Conservation (phyloP, 2,113 vertebrate genomes). For the Delphinus delphis region DNA sequence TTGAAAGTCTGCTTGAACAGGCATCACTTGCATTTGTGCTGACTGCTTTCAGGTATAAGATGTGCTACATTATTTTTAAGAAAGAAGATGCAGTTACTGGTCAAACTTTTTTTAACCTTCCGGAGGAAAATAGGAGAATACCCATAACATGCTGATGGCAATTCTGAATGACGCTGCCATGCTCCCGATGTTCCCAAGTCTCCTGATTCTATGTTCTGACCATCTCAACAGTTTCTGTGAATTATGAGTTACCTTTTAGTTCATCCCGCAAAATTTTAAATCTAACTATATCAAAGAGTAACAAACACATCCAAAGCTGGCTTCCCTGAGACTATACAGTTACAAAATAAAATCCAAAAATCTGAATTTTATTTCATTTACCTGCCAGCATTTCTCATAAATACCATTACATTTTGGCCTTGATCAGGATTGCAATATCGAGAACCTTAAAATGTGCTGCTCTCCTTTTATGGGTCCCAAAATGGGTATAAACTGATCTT, state of each 20-base stretch:
- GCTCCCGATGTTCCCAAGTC: background rate
- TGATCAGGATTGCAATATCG: background rate
- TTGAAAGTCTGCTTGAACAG: constrained; percentile 54
- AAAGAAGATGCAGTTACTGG: background rate
- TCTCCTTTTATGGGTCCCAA: background rate
- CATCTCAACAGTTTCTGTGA: background rate
- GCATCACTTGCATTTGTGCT: constrained; percentile 47
- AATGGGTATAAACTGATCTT: background rate
- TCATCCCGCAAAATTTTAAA: background rate
- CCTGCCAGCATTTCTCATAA: background rate
- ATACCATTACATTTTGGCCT: background rate
- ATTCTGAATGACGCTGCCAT: background rate
- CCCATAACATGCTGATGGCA: background rate
- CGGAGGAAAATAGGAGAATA: background rate
- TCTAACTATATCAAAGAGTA: background rate
- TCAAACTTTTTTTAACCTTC: background rate
- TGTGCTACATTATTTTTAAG: background rate
- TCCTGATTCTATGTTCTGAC: background rate
- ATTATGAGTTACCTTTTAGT: background rate
- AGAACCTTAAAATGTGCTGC: background rate
- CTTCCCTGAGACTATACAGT: background rate
- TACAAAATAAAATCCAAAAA: constrained; percentile 10
- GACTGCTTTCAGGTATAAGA: constrained; percentile 28
- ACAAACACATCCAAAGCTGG: background rate
- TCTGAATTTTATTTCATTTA: background rate